phyloP scores from a whole-genome alignment of 2,888 invertebrate species.

The Empis livida region DNA sequence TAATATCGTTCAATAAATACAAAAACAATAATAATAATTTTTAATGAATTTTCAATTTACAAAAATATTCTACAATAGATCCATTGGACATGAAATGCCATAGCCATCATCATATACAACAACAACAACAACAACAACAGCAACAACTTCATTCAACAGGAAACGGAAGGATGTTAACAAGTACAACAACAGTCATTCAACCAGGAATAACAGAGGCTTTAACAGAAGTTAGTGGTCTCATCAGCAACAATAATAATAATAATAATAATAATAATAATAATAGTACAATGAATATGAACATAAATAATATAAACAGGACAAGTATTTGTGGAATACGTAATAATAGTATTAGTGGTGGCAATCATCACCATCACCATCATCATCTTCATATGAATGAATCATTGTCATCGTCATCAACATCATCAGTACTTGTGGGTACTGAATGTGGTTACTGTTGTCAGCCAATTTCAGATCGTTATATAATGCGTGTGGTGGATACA shows the following conservation, averaged over 20 bases:
- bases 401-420: slow-evolving; percentile 9
- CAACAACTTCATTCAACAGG: slow-evolving; percentile 26
- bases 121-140: slow-evolving; percentile 20
- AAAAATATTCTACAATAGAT: slow-evolving; percentile 23
- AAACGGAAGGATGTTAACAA: slow-evolving; percentile 37
- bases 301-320: slow-evolving; percentile 12
- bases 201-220: slow-evolving; percentile 16
- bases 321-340: slow-evolving; percentile 1
- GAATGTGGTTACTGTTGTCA: slow-evolving; percentile 56
- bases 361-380: slow-evolving; percentile 7
- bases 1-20: no score
- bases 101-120: slow-evolving; percentile 17
- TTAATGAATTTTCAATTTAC: slow-evolving; percentile 20
- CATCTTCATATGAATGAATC: slow-evolving; percentile 4
- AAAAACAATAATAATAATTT: slow-evolving; percentile 13
- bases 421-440: slow-evolving; percentile 13
- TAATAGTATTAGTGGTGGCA: slow-evolving; percentile 7
- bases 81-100: slow-evolving; percentile 35
- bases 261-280: slow-evolving; percentile 11
- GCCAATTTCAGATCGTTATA: slow-evolving; percentile 60
- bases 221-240: slow-evolving; percentile 18
- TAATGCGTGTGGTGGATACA: slow-evolving; percentile 58
- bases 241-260: slow-evolving; percentile 15
- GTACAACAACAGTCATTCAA: slow-evolving; percentile 21
- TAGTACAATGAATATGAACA: slow-evolving; percentile 10